Evolutionary conservation across 2,797 vertebrate species (phyloP), one percentile per base, ranked within the genome.

Genomic region (Crenuchus spilurus): DNA sequence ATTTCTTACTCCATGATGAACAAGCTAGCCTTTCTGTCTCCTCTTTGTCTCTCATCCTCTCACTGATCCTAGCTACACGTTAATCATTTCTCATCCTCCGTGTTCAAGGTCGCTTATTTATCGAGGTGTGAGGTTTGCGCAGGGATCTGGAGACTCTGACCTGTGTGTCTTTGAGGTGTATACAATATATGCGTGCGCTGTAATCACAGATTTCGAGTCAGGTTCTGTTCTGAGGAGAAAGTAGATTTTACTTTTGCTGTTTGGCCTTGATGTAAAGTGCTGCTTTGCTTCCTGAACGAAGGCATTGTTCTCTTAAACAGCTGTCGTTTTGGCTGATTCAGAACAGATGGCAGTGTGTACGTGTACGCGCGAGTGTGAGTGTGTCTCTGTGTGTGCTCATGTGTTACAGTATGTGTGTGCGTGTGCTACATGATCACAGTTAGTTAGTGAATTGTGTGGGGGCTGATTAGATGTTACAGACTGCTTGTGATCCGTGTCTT

Each of bases 291-390:
- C 84, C 85, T 90, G 86, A 87, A 87, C 85, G 83, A 79, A 82
- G 82, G 85, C 85, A 88, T 91, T 90, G 90, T 93, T 92, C 91
- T 91, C 90, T 92, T 92, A 90, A 91, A 90, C 92, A 93, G 91
- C 91, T 94, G 92, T 91, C 87, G 87, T 88, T 92, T 90, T 88
- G 90, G 87, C 90, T 90, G 91, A 94, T 92, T 90, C 85, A 89
- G 90, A 93, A 90, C 93, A 93, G 92, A 92, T 92, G 93, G 84
- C 64, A 54, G 76, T 76, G 63, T 79, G 90, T 85, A 82, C 80
- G 88, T 83, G 83, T 87, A 86, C 87, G 88, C 85, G 85, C 80
- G 86, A 80, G 75, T 81, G 84, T 74, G 68, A 80, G 80, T 79
- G 85, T 87, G 86, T 60, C 81, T 87, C 85, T 84, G 86, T 86